Conservation (phyloP, 2,888 invertebrate species). For the Synanthedon vespiformis region DNA sequence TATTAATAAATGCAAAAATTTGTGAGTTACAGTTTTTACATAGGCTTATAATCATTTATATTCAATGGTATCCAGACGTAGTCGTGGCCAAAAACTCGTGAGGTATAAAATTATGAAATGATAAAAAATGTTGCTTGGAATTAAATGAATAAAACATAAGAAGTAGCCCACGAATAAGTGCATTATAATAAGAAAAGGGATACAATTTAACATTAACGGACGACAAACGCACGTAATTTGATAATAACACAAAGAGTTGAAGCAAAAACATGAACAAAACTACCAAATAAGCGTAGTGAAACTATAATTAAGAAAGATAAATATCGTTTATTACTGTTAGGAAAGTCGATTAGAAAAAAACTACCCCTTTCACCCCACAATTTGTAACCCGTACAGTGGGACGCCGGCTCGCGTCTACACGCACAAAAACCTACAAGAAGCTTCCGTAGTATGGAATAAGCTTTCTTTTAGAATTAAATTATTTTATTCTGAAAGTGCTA, state of each 20-base stretch:
- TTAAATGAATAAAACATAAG: no score
- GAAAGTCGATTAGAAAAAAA: slow-evolving; percentile 70
- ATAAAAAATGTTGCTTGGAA: no score
- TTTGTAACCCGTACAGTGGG: slow-evolving; percentile 70
- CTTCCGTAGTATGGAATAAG: slow-evolving; percentile 23
- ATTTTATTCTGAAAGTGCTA: no score
- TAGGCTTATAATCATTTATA: no score
- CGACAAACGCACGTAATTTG: slow-evolving; percentile 61
- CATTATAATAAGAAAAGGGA: slow-evolving; percentile 19
- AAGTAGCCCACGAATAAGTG: background rate
- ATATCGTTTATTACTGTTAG: slow-evolving; percentile 71
- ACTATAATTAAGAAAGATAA: slow-evolving; percentile 71
- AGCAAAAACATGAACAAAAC: slow-evolving; percentile 59
- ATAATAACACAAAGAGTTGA: slow-evolving; percentile 59
- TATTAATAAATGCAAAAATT: no score
- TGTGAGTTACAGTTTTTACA: no score
- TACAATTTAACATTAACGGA: slow-evolving; percentile 27
- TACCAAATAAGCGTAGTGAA: slow-evolving; percentile 58
- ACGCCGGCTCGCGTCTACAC: slow-evolving; percentile 37
- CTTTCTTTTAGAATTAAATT: slow-evolving; percentile 12
- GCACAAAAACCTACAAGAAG: slow-evolving; percentile 50
- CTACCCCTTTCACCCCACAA: slow-evolving; percentile 71
- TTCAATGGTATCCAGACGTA: no score
- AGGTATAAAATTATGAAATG: no score
- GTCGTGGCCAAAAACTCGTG: no score